A percentile compares a stretch with the other conserved stretches of the same genome.
phyloP scores from a whole-genome alignment of 2,113 vertebrate genomes.

The Centropus bengalensis region DNA sequence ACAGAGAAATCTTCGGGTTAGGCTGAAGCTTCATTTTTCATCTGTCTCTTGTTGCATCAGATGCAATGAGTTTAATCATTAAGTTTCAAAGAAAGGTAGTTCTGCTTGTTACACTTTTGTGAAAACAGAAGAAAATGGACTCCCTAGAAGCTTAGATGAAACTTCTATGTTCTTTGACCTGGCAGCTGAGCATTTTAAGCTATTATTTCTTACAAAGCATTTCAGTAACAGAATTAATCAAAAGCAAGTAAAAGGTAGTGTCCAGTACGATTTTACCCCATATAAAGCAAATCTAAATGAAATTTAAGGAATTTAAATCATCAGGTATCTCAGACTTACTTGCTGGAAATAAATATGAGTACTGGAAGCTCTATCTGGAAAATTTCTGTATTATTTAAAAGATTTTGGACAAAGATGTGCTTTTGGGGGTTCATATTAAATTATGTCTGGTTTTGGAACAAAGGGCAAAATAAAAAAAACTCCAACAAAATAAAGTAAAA shows the following conservation, averaged over 20 bases:
- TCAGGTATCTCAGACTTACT: not conserved
- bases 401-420: not conserved
- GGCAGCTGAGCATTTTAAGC: not conserved
- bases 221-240: not conserved
- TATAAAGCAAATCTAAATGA: not conserved
- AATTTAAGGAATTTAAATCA: not conserved
- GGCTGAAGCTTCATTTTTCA: not conserved
- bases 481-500: not conserved
- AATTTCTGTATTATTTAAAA: not conserved
- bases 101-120: constrained; percentile 8
- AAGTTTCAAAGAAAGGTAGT: not conserved
- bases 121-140: constrained; percentile 34
- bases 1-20: not conserved
- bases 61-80: not conserved
- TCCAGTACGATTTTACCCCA: not conserved
- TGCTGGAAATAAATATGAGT: not conserved
- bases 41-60: not conserved
- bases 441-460: not conserved
- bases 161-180: not conserved
- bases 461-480: not conserved
- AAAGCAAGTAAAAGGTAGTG: not conserved
- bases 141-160: constrained; percentile 3
- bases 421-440: not conserved
- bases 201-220: not conserved
- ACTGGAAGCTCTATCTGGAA: not conserved